Evolutionary conservation across 92 coral and sea anemone species (phyloP).

Genomic region (Heliopora coerulea): DNA sequence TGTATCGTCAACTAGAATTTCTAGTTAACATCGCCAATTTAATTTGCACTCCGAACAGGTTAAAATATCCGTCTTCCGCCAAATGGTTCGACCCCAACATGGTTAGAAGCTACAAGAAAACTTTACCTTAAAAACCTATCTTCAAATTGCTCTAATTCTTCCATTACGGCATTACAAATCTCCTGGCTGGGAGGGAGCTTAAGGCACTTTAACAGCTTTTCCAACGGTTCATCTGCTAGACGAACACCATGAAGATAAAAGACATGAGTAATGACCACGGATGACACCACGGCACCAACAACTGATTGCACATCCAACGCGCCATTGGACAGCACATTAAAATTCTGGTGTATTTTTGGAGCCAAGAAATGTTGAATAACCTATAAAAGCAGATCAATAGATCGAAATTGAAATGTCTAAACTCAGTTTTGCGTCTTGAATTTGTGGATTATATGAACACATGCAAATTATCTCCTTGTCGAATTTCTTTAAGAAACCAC

Average conservation of each 20-base stretch:
- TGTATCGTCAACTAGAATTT: no score
- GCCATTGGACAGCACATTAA: slow-evolving; percentile 22
- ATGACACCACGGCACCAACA: slow-evolving; percentile 47
- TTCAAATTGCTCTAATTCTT: neutral
- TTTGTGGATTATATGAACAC: no score
- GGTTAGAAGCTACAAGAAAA: no score
- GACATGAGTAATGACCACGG: slow-evolving; percentile 43
- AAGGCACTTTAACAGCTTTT: slow-evolving; percentile 13
- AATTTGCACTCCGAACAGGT: no score
- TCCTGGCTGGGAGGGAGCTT: slow-evolving; percentile 6
- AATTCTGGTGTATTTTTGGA: slow-evolving; percentile 50
- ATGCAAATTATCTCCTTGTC: no score
- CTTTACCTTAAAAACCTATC: neutral
- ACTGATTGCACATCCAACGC: slow-evolving; percentile 1
- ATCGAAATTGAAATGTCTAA: no score
- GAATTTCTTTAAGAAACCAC: no score
- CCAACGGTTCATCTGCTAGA: slow-evolving; percentile 14
- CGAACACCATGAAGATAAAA: neutral
- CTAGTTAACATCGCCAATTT: no score
- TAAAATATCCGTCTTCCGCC: no score
- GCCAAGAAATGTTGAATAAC: slow-evolving; percentile 47
- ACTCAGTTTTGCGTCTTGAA: no score
- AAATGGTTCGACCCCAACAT: no score
- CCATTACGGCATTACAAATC: slow-evolving; percentile 1
- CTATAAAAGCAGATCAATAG: slow-evolving; percentile 20